Conservation (phyloP, 1,140 invertebrate species). For the Drosophila elegans region DNA sequence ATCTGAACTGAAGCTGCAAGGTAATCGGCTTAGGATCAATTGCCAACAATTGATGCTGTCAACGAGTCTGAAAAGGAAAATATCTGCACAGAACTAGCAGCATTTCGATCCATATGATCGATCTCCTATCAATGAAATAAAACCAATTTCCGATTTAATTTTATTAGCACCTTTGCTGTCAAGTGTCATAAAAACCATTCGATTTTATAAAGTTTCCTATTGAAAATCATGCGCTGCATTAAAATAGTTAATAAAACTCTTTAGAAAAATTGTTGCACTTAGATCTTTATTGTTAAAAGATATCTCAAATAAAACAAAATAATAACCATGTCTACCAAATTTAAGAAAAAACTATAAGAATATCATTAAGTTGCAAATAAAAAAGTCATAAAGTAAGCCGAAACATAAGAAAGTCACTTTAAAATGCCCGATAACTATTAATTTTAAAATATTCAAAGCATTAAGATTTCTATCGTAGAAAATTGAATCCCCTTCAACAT, state of each 20-base stretch:
- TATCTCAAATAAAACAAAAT: no score
- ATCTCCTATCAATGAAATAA: constrained; percentile 12
- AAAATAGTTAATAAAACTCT: no score
- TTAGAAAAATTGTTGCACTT: no score
- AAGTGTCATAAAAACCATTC: neutral
- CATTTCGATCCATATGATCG: constrained; percentile 1
- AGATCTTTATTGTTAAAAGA: no score
- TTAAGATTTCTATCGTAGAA: neutral
- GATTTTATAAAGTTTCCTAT: neutral
- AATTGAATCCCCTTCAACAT: constrained; percentile 1
- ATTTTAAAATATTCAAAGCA: neutral
- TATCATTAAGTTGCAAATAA: neutral
- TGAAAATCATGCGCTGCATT: neutral
- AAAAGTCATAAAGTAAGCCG: neutral
- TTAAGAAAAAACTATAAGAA: neutral
- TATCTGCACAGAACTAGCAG: neutral
- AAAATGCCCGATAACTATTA: neutral
- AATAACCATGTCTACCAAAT: no score
- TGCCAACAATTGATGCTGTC: constrained; percentile 59
- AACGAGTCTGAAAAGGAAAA: constrained; percentile 31
- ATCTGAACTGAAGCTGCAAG: constrained; percentile 24
- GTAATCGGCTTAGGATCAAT: constrained; percentile 68
- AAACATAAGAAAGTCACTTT: constrained; percentile 3
- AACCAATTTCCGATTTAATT: constrained; percentile 20
- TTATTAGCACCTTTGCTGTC: constrained; percentile 15